phyloP scores from a whole-genome alignment of 2,888 invertebrate species.

The Philopedon plagiatum region DNA sequence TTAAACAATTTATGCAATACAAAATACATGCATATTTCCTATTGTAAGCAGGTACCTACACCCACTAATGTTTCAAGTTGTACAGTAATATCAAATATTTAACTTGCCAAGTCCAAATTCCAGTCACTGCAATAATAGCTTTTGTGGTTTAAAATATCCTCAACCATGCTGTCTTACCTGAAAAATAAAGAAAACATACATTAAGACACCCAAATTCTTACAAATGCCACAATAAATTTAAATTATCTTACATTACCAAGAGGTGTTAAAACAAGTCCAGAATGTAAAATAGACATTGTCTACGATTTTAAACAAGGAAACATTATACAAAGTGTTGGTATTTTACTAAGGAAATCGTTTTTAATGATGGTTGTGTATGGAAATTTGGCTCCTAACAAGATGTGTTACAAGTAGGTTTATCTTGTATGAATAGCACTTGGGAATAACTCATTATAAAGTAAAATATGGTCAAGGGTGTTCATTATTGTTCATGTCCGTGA shows the following conservation, averaged over 20 bases:
- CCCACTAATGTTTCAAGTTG: too few relatives aligned
- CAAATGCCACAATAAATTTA: slow-evolving; percentile 38
- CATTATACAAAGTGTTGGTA: slow-evolving; percentile 37
- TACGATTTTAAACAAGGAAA: slow-evolving; percentile 40
- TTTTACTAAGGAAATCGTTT: slow-evolving; percentile 35
- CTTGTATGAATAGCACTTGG: slow-evolving; percentile 32
- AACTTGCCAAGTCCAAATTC: not conserved
- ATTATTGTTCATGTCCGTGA: slow-evolving; percentile 23
- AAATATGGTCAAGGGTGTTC: slow-evolving; percentile 26
- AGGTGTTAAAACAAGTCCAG: slow-evolving; percentile 47
- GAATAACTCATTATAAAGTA: slow-evolving; percentile 46
- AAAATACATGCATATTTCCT: too few relatives aligned
- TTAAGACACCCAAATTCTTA: slow-evolving; percentile 32
- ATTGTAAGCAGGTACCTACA: too few relatives aligned
- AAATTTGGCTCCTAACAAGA: slow-evolving; percentile 41
- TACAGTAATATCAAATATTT: too few relatives aligned
- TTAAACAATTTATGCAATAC: too few relatives aligned
- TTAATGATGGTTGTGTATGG: slow-evolving; percentile 48
- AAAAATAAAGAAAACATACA: slow-evolving; percentile 30
- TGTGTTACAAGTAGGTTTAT: slow-evolving; percentile 49
- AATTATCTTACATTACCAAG: slow-evolving; percentile 38
- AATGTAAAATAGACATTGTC: slow-evolving; percentile 48
- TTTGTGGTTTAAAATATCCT: not conserved
- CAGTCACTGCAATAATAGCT: not conserved
- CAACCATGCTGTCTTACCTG: slow-evolving; percentile 28